Conservation (phyloP, 2,113 vertebrate species). For the Amphilophus citrinellus region DNA sequence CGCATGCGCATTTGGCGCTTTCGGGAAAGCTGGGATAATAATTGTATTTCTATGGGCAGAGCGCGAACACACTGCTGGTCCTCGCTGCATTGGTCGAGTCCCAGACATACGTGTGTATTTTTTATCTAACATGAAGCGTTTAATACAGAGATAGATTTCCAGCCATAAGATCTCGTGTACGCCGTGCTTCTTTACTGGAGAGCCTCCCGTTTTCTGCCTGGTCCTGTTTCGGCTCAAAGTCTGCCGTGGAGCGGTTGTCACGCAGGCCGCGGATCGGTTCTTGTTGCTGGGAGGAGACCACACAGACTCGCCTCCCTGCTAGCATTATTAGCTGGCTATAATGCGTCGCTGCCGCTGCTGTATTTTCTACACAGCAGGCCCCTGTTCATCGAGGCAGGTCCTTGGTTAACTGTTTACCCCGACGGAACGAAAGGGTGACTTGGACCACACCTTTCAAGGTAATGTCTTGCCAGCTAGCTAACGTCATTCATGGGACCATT, state of each 20-base stretch:
- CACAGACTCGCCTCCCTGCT: constrained; percentile 52
- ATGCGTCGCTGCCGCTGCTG: constrained; percentile 65
- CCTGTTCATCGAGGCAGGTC: constrained; percentile 36
- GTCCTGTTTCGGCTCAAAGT: constrained; percentile 5
- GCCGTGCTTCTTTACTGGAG: neutral
- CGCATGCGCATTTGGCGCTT: constrained; percentile 62
- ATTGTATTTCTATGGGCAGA: constrained; percentile 63
- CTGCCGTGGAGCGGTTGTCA: constrained; percentile 58
- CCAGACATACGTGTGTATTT: neutral
- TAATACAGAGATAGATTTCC: constrained; percentile 29
- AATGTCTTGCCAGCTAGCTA: constrained; percentile 53
- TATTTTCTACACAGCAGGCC: constrained; percentile 48
- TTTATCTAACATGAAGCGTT: constrained; percentile 29
- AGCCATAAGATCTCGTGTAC: neutral
- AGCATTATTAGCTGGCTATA: constrained; percentile 70
- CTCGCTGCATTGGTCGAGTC: neutral
- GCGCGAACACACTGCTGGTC: constrained; percentile 49
- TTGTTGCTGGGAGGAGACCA: constrained; percentile 79
- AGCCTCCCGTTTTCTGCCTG: neutral
- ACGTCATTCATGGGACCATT: constrained; percentile 54
- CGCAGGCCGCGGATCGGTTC: constrained; percentile 72
- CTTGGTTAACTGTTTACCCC: constrained; percentile 48
- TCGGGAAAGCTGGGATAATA: constrained; percentile 15
- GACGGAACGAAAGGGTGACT: constrained; percentile 46
- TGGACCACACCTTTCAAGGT: constrained; percentile 76